These are phyloP conservation scores for Cheilosia pagana DNA, from an alignment of 2,888 invertebrate species.

Conservation along the genomic window DNA sequence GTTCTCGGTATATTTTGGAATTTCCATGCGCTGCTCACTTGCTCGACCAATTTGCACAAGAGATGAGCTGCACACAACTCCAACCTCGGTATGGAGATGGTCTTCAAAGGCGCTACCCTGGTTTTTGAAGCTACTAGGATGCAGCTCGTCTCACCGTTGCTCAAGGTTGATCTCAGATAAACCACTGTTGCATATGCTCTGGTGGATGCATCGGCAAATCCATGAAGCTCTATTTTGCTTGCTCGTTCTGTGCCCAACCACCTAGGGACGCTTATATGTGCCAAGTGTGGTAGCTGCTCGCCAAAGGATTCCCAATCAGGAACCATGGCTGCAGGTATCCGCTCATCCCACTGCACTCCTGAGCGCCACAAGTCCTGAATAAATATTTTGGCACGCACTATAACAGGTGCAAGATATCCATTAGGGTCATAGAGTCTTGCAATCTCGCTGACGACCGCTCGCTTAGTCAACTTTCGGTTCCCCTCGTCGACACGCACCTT, in stretches of 20 bases:
- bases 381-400: constrained; percentile 6
- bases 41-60: constrained; percentile 16
- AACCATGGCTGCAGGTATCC: constrained; percentile 4
- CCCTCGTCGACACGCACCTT: constrained; percentile 2
- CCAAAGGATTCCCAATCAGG: neutral
- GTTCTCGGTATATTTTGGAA: constrained; percentile 7
- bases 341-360: constrained; percentile 14
- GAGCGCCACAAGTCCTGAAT: constrained; percentile 17
- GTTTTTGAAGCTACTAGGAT: constrained; percentile 10
- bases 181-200: constrained; percentile 22
- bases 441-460: constrained; percentile 18
- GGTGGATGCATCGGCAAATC: constrained; percentile 11
- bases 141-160: constrained; percentile 1
- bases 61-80: constrained; percentile 25
- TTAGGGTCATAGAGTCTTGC: constrained; percentile 2
- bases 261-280: constrained; percentile 7
- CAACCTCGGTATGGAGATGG: constrained; percentile 17
- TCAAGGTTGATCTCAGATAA: constrained; percentile 2
- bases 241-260: constrained; percentile 12
- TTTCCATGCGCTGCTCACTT: constrained; percentile 9
- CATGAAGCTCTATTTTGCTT: constrained; percentile 7
- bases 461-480: neutral
- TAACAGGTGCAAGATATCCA: constrained; percentile 14
- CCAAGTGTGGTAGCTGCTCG: constrained; percentile 5
- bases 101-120: constrained; percentile 14